Evolutionary conservation across 2,797 vertebrate genomes (phyloP).

Genomic region (Cryptoblepharus egeriae): DNA sequence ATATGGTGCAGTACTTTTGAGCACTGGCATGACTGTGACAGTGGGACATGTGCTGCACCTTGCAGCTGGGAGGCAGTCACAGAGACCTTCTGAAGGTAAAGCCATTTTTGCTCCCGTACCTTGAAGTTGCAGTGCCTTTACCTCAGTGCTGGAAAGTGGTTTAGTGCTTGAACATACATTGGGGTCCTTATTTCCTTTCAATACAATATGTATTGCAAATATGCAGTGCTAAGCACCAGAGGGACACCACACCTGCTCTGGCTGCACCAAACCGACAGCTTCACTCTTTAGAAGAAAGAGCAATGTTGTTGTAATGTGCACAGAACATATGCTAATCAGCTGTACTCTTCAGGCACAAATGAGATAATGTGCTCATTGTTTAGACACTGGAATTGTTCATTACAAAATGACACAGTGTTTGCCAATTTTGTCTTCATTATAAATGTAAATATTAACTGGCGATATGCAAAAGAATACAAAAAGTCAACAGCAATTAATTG

Average conservation of each 20-base stretch:
- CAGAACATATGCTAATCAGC: constrained; percentile 87
- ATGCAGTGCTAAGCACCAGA: constrained; percentile 67
- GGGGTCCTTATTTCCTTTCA: constrained; percentile 36
- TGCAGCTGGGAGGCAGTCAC: no score
- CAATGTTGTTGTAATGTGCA: constrained; percentile 75
- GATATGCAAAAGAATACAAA: constrained; percentile 90
- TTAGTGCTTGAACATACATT: neutral
- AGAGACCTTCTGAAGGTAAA: no score
- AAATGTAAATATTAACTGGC: constrained; percentile 90
- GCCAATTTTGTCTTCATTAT: constrained; percentile 91
- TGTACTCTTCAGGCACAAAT: constrained; percentile 83
- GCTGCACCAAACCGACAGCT: constrained; percentile 71
- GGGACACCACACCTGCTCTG: constrained; percentile 74
- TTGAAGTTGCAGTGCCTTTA: no score
- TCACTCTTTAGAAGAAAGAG: constrained; percentile 79
- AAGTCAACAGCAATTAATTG: constrained; percentile 92
- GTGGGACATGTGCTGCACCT: no score
- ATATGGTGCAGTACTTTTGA: no score
- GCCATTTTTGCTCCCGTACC: no score
- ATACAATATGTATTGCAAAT: constrained; percentile 62
- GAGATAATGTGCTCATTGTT: constrained; percentile 88
- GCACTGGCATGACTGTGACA: no score
- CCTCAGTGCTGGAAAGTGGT: no score
- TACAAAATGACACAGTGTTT: constrained; percentile 90
- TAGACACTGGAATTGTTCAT: constrained; percentile 89